These are phyloP conservation scores for Trogon surrucura DNA, from an alignment of 2,113 vertebrate species.

Conservation along the genomic window DNA sequence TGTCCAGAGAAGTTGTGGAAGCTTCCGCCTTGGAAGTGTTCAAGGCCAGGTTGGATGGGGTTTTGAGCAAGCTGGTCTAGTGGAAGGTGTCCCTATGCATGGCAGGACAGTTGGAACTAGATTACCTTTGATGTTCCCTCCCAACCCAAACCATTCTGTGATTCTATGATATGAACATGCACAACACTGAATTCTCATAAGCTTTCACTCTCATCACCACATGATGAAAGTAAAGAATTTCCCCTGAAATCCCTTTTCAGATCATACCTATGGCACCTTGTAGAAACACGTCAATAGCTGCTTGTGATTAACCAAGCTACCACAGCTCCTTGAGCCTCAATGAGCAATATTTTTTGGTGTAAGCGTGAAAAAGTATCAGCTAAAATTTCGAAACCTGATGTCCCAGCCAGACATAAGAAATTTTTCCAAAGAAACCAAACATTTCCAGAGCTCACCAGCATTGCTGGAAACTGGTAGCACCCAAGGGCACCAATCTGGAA, in stretches of 20 bases:
- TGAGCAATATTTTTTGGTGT: neutral
- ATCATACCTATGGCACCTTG: neutral
- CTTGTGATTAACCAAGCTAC: neutral
- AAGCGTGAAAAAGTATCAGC: neutral
- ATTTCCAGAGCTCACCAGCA: neutral
- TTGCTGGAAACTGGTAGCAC: neutral
- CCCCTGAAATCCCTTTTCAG: neutral
- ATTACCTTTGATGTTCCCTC: no score
- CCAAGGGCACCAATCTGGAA: neutral
- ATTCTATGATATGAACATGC: no score
- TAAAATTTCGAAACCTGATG: neutral
- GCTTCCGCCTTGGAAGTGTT: no score
- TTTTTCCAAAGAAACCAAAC: neutral
- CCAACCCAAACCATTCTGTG: no score
- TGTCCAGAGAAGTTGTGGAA: no score
- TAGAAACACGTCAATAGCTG: neutral
- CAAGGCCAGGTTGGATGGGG: no score
- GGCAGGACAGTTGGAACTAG: no score
- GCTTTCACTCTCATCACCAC: neutral
- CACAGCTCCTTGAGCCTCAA: neutral
- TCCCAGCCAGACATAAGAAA: neutral
- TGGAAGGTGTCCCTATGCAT: no score
- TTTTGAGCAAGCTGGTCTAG: no score
- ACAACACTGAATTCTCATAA: neutral
- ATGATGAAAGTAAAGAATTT: neutral